phyloP scores from a whole-genome alignment of 1,140 invertebrate species.

The silkworm (Bombyx mori) region ASM3026992v2 NC_085129.1:7096501-7097000 shows the following conservation, averaged over 20 bases:
- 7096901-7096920: constrained; percentile 40
- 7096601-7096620: too few species aligned
- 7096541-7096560: background rate
- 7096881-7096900: constrained; percentile 34
- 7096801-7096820: constrained; percentile 58
- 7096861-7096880: constrained; percentile 35
- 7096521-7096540: background rate
- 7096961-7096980: background rate
- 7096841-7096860: constrained; percentile 54
- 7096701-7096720: too few species aligned
- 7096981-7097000: too few species aligned
- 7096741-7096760: too few species aligned
- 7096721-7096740: too few species aligned
- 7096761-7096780: too few species aligned
- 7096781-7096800: constrained; percentile 2
- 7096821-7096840: constrained; percentile 57
- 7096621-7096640: too few species aligned
- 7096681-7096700: too few species aligned
- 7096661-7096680: too few species aligned
- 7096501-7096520: background rate
- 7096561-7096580: too few species aligned
- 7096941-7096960: background rate
- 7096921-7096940: constrained; percentile 6
- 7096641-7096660: too few species aligned
- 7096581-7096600: too few species aligned